phyloP scores from a whole-genome alignment of 2,888 invertebrate species.

The Zygothrica quintamaculata region DNA sequence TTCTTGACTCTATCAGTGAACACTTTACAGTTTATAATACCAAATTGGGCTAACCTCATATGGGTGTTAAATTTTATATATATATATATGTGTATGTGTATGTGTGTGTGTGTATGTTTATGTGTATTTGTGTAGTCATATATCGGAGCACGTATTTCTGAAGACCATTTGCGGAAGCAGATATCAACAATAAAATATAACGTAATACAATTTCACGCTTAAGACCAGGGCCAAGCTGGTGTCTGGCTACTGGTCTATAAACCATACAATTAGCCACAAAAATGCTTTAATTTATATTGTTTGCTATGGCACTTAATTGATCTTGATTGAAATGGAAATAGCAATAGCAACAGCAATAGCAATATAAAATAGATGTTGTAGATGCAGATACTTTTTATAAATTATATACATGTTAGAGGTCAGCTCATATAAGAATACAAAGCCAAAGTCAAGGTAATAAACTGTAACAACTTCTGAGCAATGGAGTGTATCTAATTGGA shows the following conservation, averaged over 20 bases:
- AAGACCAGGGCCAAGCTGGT: conserved; percentile 53
- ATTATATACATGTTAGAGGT: conserved; percentile 45
- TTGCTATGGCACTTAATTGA: conserved; percentile 49
- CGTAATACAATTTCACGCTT: conserved; percentile 65
- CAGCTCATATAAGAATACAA: conserved; percentile 44
- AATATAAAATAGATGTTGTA: conserved; percentile 20
- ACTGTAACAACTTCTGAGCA: conserved; percentile 54
- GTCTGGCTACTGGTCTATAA: conserved; percentile 51
- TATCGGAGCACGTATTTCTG: conserved; percentile 50
- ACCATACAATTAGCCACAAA: conserved; percentile 53
- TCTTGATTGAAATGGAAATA: conserved; percentile 38
- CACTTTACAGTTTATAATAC: conserved; percentile 59
- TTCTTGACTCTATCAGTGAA: conserved; percentile 21
- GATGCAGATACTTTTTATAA: conserved; percentile 3
- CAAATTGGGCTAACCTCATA: conserved; percentile 57
- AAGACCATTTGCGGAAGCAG: conserved; percentile 57
- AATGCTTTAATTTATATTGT: conserved; percentile 62
- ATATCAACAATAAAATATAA: conserved; percentile 46
- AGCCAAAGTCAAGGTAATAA: conserved; percentile 60
- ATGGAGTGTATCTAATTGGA: conserved; percentile 52
- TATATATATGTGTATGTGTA: neutral
- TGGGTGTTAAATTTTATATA: conserved; percentile 52
- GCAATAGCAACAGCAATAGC: conserved; percentile 6
- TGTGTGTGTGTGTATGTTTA: conserved; percentile 3
- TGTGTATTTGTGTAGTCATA: conserved; percentile 14